Evolutionary conservation across 2,888 invertebrate species (phyloP).

Genomic region (Oxycera nigricornis): DNA sequence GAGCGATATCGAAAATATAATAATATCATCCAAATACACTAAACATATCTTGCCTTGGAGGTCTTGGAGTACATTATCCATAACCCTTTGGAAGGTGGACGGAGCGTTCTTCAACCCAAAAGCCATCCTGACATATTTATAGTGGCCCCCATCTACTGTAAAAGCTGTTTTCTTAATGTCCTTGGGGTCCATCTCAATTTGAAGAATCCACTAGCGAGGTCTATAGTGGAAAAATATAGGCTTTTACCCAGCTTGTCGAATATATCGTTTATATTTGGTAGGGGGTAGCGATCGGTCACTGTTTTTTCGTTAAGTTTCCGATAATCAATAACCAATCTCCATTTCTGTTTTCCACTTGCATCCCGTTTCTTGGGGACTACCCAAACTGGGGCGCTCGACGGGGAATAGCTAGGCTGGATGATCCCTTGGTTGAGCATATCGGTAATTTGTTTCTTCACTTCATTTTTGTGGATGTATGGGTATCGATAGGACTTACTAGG

Average conservation of each 20-base stretch:
- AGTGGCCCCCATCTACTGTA: not conserved
- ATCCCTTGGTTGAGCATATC: too few relatives aligned
- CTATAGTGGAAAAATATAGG: too few relatives aligned
- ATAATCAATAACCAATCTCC: too few relatives aligned
- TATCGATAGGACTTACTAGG: not conserved
- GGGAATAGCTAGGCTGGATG: too few relatives aligned
- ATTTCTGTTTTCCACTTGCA: not conserved
- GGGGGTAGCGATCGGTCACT: not conserved
- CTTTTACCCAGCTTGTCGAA: too few relatives aligned
- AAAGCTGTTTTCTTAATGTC: conserved; percentile 8
- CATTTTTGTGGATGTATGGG: not conserved
- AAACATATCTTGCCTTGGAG: not conserved
- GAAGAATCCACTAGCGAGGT: too few relatives aligned
- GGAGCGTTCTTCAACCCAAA: too few relatives aligned
- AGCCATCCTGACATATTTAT: not conserved
- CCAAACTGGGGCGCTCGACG: too few relatives aligned
- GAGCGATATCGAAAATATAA: too few relatives aligned
- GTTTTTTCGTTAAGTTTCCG: not conserved
- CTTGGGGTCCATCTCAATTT: too few relatives aligned
- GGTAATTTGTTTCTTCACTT: not conserved
- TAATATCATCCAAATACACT: too few relatives aligned
- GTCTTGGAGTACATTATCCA: not conserved
- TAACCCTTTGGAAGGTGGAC: too few relatives aligned
- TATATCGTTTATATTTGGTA: not conserved
- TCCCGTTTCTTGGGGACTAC: not conserved